Base-by-base conservation (phyloP, 1,140 invertebrate species). In the Drosophila sproati region DNA sequence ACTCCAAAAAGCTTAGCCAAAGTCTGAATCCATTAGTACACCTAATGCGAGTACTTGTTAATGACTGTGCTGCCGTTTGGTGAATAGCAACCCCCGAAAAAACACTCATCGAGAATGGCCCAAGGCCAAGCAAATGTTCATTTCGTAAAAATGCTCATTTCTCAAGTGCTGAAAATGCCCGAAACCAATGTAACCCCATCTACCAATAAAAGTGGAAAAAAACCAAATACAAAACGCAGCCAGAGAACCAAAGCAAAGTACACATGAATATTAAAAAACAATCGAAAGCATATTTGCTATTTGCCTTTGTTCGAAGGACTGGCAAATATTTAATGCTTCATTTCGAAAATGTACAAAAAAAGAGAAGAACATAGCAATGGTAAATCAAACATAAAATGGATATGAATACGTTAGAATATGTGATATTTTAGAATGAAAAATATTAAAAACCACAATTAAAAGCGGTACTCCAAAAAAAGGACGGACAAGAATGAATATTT, bases 391-490 rank as follows among this genome's bases (percentile, higher is more conserved):
- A 75, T 52, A 75, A 71, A 67, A 83, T 70, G 51, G 12, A 74
- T 59, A 34, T 59, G 39, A 20, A 63, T 55, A 55, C 39, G 20
- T 32, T 69, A 76, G 72, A 41, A 82, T 43, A 71, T 71, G 47
- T 47, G 43, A 64, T 69, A 67, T 69, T 41, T 59, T 41, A 3
- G 2, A 37, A 43, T 39, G 50, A 63, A 50, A 88, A 80, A 76
- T 80, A 89, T 89, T 88, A 83, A 89, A 88, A 89, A 83, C 83
- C 83, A 83, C 83, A 88, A 88, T 88, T 88, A 87, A 88, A 88
- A 80, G 39, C 57, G n/a, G 35, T 12, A 57, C 31, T 29, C 45
- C 10, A 75, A 63, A 41, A 29, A 67, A 66, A 34, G 20, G 73
- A 77, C 39, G 73, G 29, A 51, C 54, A 60, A 57, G 41, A 72